These are phyloP conservation scores for Zaprionus vittiger DNA, from an alignment of 1,140 invertebrate species.

Conservation along the genomic window DNA sequence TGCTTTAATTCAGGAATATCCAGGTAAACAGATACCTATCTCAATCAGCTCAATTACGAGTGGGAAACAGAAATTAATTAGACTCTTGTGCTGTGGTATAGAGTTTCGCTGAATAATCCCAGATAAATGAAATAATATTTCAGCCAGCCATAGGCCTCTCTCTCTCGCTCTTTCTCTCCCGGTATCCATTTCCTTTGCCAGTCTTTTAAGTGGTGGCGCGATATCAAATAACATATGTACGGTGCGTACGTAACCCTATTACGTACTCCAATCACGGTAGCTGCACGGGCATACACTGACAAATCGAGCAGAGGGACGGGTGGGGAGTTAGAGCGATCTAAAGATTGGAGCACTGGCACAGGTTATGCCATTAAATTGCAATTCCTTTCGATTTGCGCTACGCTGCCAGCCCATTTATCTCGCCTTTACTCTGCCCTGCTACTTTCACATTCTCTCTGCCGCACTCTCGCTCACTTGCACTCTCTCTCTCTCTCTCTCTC, in stretches of 20 bases:
- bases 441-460: not conserved
- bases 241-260: constrained; percentile 23
- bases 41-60: not conserved
- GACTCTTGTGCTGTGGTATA: not conserved
- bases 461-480: not conserved
- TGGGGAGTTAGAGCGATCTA: not conserved
- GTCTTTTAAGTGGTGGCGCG: not conserved
- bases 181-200: not conserved
- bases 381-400: constrained; percentile 77
- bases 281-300: not conserved
- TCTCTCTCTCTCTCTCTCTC: not conserved
- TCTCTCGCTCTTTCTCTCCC: not conserved
- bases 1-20: no score
- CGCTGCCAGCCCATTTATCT: constrained; percentile 70
- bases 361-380: constrained; percentile 77
- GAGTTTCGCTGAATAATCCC: not conserved
- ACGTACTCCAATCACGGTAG: constrained; percentile 9
- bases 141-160: not conserved
- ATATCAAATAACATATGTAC: constrained; percentile 25
- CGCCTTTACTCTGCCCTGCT: not conserved
- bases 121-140: not conserved
- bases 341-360: constrained; percentile 48
- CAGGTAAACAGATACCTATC: not conserved
- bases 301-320: not conserved
- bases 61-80: not conserved